phyloP scores from a whole-genome alignment of 2,888 invertebrate species.

The Trichopria drosophilae region DNA sequence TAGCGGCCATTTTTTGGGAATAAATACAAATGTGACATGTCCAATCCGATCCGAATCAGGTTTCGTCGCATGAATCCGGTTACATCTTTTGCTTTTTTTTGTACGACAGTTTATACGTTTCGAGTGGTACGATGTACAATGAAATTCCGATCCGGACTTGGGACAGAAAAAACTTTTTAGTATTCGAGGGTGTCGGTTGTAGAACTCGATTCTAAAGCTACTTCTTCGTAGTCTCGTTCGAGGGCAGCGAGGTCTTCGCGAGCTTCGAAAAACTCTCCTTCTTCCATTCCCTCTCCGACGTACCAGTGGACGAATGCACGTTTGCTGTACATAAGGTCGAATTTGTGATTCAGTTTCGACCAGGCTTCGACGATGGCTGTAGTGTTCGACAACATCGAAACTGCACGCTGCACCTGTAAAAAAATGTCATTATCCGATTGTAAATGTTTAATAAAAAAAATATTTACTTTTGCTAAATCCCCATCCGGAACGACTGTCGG shows the following conservation, averaged over 20 bases:
- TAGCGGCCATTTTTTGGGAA: too few species aligned
- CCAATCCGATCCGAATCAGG: too few species aligned
- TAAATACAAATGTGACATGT: too few species aligned
- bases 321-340: slow-evolving; percentile 95
- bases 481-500: slow-evolving; percentile 53
- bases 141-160: too few species aligned
- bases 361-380: slow-evolving; percentile 53
- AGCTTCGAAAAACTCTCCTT: slow-evolving; percentile 85
- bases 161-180: too few species aligned
- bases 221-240: slow-evolving; percentile 80
- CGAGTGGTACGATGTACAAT: too few species aligned
- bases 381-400: slow-evolving; percentile 54
- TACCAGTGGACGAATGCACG: slow-evolving; percentile 97
- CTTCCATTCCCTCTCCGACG: slow-evolving; percentile 85
- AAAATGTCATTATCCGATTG: background rate
- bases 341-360: slow-evolving; percentile 86
- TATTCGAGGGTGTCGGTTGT: background rate
- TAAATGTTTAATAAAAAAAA: background rate
- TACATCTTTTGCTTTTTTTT: too few species aligned
- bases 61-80: too few species aligned
- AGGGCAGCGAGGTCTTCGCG: slow-evolving; percentile 82
- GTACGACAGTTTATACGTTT: too few species aligned
- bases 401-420: slow-evolving; percentile 50
- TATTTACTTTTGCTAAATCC: slow-evolving; percentile 49
- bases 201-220: slow-evolving; percentile 69